A percentile compares a stretch with the other conserved stretches of the same genome.
phyloP scores from a whole-genome alignment of 2,888 invertebrate genomes.

The Bugulina stolonifera region DNA sequence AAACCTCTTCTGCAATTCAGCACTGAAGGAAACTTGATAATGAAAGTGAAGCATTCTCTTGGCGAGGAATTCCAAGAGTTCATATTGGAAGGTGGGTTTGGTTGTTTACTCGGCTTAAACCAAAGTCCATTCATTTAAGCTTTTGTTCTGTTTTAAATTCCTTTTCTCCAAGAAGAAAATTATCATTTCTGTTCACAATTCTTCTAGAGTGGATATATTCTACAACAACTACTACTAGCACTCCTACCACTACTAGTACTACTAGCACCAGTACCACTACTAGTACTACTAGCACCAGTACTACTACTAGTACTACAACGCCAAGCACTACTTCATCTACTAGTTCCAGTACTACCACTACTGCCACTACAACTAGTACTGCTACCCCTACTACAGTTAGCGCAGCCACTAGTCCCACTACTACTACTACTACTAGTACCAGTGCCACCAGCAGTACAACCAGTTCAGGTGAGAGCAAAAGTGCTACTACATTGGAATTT shows the following conservation, averaged over 20 bases:
- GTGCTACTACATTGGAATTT: no score
- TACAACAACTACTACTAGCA: background rate
- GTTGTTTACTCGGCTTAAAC: no score
- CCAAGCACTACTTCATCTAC: background rate
- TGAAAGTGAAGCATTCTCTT: background rate
- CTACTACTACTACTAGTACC: conserved; percentile 4
- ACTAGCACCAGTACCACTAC: conserved; percentile 13
- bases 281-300: background rate
- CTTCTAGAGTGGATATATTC: no score
- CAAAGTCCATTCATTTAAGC: background rate
- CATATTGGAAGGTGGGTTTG: no score
- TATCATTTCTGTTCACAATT: no score
- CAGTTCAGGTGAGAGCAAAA: no score
- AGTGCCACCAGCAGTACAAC: background rate
- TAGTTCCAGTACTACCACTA: background rate
- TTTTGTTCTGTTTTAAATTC: background rate
- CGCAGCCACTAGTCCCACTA: background rate
- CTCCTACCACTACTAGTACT: background rate
- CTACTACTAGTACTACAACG: background rate
- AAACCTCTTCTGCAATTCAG: background rate
- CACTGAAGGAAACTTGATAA: background rate
- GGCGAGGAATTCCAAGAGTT: background rate
- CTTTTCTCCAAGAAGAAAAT: no score
- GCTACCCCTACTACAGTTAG: background rate
- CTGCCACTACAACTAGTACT: background rate